Evolutionary conservation across 2,888 invertebrate genomes (phyloP).

Genomic region (Tipula helvola): DNA sequence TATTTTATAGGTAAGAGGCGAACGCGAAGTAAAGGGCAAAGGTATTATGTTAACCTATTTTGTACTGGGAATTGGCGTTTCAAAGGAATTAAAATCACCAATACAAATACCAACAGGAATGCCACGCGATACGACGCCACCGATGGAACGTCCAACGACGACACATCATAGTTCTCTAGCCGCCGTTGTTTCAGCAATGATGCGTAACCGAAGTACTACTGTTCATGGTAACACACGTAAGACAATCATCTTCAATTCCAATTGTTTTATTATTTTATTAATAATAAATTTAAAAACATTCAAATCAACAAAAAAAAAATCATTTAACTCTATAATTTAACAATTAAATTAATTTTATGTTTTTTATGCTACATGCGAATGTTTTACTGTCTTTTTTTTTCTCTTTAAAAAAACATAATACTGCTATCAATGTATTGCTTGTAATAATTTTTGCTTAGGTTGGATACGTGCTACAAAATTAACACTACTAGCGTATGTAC

Average conservation of each 20-base stretch:
- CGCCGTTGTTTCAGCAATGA: constrained; percentile 80
- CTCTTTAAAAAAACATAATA: background rate
- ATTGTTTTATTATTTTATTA: background rate
- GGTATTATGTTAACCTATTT: constrained; percentile 94
- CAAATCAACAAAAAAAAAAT: background rate
- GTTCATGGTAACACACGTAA: constrained; percentile 32
- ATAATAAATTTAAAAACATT: background rate
- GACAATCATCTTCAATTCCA: constrained; percentile 15
- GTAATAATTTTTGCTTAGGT: constrained; percentile 12
- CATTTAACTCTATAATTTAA: background rate
- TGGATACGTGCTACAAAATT: constrained; percentile 17
- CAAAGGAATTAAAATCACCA: constrained; percentile 29
- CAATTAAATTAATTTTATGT: constrained; percentile 7
- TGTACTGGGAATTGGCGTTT: constrained; percentile 49
- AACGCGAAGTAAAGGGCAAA: constrained; percentile 86
- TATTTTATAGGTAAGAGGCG: constrained; percentile 60
- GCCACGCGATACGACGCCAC: constrained; percentile 42
- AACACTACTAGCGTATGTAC: constrained; percentile 18
- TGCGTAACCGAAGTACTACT: constrained; percentile 42
- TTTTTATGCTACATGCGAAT: constrained; percentile 6
- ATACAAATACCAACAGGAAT: constrained; percentile 29
- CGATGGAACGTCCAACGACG: constrained; percentile 52
- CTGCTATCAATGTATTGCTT: background rate
- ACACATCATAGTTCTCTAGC: constrained; percentile 71
- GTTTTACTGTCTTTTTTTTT: background rate